Percentiles rank a stretch among this genome's conserved stretches.
Conservation (phyloP, 2,113 vertebrate species). For the Semicossyphus pulcher region DNA sequence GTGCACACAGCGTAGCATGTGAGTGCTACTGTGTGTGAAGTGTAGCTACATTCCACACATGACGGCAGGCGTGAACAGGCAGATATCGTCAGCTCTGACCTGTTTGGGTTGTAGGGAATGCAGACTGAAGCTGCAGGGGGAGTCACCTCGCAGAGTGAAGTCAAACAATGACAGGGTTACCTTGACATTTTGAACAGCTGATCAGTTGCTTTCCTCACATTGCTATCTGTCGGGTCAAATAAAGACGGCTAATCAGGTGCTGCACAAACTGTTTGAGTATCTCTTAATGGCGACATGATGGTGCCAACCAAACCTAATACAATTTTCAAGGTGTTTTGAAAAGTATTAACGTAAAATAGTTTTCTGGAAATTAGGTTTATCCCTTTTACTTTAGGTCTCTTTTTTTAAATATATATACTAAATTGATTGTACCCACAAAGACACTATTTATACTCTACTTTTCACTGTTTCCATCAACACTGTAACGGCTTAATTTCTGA, state of each 20-base stretch:
- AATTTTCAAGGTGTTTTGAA: too few species aligned
- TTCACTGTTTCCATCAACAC: too few species aligned
- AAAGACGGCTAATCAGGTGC: too few species aligned
- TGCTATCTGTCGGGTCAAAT: not conserved
- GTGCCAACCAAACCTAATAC: too few species aligned
- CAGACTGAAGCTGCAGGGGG: conserved; percentile 18
- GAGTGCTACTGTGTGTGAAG: conserved; percentile 8
- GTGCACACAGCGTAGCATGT: conserved; percentile 1
- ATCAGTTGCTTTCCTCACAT: conserved; percentile 4
- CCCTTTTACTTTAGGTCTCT: too few species aligned
- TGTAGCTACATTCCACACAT: conserved; percentile 47
- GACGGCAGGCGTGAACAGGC: conserved; percentile 52
- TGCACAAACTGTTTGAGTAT: too few species aligned
- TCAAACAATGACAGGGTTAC: not conserved
- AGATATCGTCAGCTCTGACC: conserved; percentile 42
- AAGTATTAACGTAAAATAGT: too few species aligned
- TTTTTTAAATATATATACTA: too few species aligned
- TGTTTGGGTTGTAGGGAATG: conserved; percentile 26
- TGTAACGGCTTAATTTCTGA: conserved; percentile 4
- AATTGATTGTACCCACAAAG: too few species aligned
- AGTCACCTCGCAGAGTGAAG: conserved; percentile 23
- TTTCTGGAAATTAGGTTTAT: too few species aligned
- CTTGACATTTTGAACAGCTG: not conserved
- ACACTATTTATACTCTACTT: too few species aligned
- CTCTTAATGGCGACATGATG: too few species aligned